Base-by-base conservation (phyloP, 2,113 vertebrate genomes). In the Origma solitaria region DNA sequence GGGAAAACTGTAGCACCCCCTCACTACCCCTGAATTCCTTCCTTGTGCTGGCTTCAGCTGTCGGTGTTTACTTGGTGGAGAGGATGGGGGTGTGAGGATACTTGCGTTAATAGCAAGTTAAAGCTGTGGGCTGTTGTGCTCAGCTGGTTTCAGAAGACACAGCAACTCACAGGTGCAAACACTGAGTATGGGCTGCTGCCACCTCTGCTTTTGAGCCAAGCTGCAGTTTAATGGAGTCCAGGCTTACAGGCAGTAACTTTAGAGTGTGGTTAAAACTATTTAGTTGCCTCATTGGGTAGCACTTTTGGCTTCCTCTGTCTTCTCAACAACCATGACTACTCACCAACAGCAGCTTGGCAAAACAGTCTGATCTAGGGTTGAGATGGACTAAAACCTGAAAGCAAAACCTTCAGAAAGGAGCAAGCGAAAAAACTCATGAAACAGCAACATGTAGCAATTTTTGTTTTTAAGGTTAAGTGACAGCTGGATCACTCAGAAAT, bases 381-480 rank as follows among this genome's bases (percentile, higher is more conserved):
- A 72, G 73, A 5, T 30, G 77, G 84, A 33, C 51, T 44, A 31
- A 90, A 82, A 86, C 33, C 24, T 56, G 60, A 93, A 86, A 92
- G 60, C 12, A 81, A 28, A 64, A 21, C 53, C 58, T 66, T 1
- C 12, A 56, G 10, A 64, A 15, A 50, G 22, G 30, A 92, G 57
- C 16, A 22, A 51, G 56, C 49, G 45, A 37, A 49, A 82, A 61
- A 83, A 68, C 20, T 84, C 28, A 51, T 61, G 90, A 49, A 1
- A 4, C 8, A 87, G 75, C 65, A 75, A 42, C 24, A 33, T 38
- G 60, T 77, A 51, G 76, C 69, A 79, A 38, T 17, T 49, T 60
- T 13, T 56, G 31, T n/a, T 60, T 77, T 76, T 30, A 69, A 95
- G 66, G 45, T 25, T 54, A 50, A 84, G 45, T 72, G 86, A 45